Evolutionary conservation across 2,113 vertebrate species (phyloP).

Genomic region (Campylorhamphus procurvoides): DNA sequence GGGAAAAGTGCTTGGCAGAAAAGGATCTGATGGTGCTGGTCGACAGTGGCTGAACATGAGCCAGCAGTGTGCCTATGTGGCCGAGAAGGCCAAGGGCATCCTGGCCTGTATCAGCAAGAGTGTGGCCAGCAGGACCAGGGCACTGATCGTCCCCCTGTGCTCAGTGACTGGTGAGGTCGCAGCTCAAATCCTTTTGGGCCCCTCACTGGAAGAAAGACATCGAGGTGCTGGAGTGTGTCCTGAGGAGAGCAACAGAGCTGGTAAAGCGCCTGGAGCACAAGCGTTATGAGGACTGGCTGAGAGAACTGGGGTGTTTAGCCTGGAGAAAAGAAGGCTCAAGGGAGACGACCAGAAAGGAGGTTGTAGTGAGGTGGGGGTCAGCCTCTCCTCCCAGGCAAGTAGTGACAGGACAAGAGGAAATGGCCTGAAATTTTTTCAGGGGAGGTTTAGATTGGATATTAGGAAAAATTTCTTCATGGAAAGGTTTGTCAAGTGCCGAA

Average conservation of each 20-base stretch:
- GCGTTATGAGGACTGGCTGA: not conserved
- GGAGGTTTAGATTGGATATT: not conserved
- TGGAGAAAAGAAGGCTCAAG: not conserved
- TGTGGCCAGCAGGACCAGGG: not conserved
- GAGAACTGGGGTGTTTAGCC: not conserved
- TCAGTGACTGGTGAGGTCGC: not conserved
- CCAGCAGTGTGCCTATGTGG: not conserved
- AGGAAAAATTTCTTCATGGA: not conserved
- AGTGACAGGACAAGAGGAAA: not conserved
- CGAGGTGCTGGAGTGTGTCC: not conserved
- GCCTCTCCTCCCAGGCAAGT: not conserved
- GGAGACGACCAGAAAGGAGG: not conserved
- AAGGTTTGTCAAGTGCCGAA: not conserved
- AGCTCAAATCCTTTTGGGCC: not conserved
- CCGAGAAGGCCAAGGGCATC: not conserved
- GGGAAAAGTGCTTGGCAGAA: not conserved
- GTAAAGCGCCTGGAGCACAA: not conserved
- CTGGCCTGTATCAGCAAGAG: not conserved
- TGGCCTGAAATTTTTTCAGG: not conserved
- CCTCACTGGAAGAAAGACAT: not conserved
- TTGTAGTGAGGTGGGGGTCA: not conserved
- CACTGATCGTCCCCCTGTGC: not conserved
- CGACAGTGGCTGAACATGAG: not conserved
- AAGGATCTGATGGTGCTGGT: not conserved
- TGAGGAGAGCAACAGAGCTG: not conserved